Evolutionary conservation across 2,113 vertebrate genomes (phyloP).

Genomic region (Equus przewalskii): DNA sequence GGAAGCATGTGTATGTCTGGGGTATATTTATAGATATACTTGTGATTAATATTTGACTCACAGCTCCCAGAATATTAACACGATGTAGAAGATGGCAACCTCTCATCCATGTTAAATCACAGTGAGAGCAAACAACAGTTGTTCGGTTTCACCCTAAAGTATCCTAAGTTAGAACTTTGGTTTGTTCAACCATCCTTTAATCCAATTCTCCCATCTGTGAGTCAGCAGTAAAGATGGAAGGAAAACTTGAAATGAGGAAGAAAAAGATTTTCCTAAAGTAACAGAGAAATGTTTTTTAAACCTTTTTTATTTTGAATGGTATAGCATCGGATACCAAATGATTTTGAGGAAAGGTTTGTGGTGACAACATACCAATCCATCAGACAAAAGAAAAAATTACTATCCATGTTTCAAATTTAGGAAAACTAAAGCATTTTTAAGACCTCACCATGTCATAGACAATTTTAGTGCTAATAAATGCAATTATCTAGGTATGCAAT

Average conservation of each 20-base stretch:
- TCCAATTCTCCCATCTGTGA: slow-evolving; percentile 28
- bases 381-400: not conserved
- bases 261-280: slow-evolving; percentile 31
- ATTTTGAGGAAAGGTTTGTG: not conserved
- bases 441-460: not conserved
- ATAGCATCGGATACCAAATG: not conserved
- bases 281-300: not conserved
- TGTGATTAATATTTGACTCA: not conserved
- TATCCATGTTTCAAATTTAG: slow-evolving; percentile 43
- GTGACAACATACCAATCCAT: not conserved
- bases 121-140: not conserved
- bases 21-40: not conserved
- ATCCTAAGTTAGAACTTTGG: not conserved
- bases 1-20: not conserved
- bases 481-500: slow-evolving; percentile 21
- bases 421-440: slow-evolving; percentile 55
- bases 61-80: not conserved
- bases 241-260: not conserved
- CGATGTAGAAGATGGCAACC: not conserved
- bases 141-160: not conserved
- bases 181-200: not conserved
- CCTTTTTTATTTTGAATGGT: not conserved
- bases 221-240: not conserved
- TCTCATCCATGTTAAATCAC: not conserved
- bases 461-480: slow-evolving; percentile 24